Evolutionary conservation across 2,113 vertebrate species (phyloP), one percentile per base, ranked within the genome.

Genomic region (Promerops cafer): DNA sequence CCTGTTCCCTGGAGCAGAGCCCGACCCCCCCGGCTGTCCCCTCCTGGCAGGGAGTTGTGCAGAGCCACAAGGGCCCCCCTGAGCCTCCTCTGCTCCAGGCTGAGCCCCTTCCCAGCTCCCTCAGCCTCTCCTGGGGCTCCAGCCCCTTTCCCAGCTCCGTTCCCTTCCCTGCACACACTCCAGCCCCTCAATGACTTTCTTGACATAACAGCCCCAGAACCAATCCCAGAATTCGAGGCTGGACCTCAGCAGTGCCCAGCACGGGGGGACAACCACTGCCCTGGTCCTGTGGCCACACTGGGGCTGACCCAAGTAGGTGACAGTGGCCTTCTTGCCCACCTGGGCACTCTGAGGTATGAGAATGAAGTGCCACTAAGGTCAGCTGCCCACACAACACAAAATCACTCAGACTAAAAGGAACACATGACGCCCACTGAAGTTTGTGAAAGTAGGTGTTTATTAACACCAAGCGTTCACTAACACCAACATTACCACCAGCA

Each of bases 321-420:
- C 68, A 57, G 50, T 3, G 59, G 4, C 37, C 6, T 7, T 37
- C 68, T 0, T 23, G 21, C 21, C 14, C 66, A 40, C 42, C 75
- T 11, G 56, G 56, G n/a, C 56, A 47, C 47, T 11, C 21, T 3
- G 56, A 24, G 21, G 3, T 1, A 4, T 1, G 18, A 33, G 7
- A 11, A 52, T 7, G 0, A 39, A n/a, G 27, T 0, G 10, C 16
- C 39, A 13, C 16, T 11, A 3, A n/a, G n/a, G 39, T 7, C 52
- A 64, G 61, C 39, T 47, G 68, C 61, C 21, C 31, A 15, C 1
- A 2, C 44, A 49, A 27, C 0, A 1, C 2, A 7, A 20, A n/a
- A n/a, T 23, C 10, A 15, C 18, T 30, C 40, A 16, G 27, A 20
- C 13, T 4, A 3, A 18, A 78, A 56, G 1, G 3, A 33, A 66